These are phyloP conservation scores for Oppia nitens DNA, from an alignment of 1,140 invertebrate species.

Conservation along the genomic window DNA sequence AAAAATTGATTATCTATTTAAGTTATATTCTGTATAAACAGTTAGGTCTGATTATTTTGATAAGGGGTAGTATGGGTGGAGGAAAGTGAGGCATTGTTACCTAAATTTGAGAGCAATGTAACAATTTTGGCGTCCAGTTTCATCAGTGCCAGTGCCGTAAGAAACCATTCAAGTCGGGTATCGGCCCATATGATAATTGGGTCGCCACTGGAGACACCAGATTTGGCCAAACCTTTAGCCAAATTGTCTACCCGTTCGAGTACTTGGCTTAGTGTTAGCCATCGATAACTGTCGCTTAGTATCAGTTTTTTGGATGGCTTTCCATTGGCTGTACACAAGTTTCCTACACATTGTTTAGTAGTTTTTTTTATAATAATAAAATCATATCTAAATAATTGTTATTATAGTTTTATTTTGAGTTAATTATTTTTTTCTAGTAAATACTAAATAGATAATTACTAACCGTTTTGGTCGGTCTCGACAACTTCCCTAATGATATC, in stretches of 20 bases:
- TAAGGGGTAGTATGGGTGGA: too few relatives aligned
- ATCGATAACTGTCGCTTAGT: conserved; percentile 50
- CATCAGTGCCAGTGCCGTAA: conserved; percentile 31
- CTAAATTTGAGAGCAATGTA: conserved; percentile 5
- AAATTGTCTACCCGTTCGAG: conserved; percentile 54
- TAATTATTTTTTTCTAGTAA: too few relatives aligned
- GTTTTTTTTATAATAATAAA: too few relatives aligned
- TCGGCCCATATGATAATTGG: conserved; percentile 32
- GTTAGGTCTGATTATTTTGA: too few relatives aligned
- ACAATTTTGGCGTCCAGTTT: conserved; percentile 27
- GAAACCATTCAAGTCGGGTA: conserved; percentile 35
- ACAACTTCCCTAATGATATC: conserved; percentile 80
- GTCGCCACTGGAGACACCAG: conserved; percentile 26
- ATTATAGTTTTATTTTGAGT: too few relatives aligned
- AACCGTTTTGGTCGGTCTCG: conserved; percentile 55
- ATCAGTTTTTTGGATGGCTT: conserved; percentile 8
- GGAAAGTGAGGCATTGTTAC: conserved; percentile 66
- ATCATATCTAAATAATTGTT: too few relatives aligned
- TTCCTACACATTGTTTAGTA: too few relatives aligned
- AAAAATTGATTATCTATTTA: too few relatives aligned
- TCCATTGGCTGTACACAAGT: too few relatives aligned
- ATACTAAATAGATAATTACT: too few relatives aligned
- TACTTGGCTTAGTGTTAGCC: conserved; percentile 67
- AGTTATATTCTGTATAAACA: too few relatives aligned
- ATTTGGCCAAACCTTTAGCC: conserved; percentile 26